Base-by-base conservation (phyloP, 2,113 vertebrate genomes). In the Ictidomys tridecemlineatus region DNA sequence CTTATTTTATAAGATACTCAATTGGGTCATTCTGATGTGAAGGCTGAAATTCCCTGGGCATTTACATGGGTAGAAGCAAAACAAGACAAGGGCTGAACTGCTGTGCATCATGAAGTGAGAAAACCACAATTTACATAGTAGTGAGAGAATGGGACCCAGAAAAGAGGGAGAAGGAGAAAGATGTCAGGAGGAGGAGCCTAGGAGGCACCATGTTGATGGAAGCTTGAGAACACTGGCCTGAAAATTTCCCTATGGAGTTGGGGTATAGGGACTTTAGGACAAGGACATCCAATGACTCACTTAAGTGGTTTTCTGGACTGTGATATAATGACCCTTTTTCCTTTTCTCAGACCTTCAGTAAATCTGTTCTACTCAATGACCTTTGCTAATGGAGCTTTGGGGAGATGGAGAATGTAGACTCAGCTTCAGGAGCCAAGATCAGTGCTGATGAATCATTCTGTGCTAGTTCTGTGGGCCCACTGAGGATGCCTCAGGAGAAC, bases 1-100 rank as follows among this genome's bases (percentile, higher is more conserved):
- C 12, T 91, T 88, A 48, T 76, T 94, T 90, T 48, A 70, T 51
- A 93, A 97, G 58, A 74, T 28, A 65, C 4, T 9, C 51, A 53
- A 32, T 37, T 42, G 42, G 17, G 13, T 88, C 69, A 80, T 48
- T 76, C 85, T 63, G 72, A 84, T 77, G 65, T 91, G 17, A 80
- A 91, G 93, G 10, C 12, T 70, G 77, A 78, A 69, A 32, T 12
- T 13, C 1, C 14, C 48, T 84, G 56, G 82, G 24, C 26, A 65
- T 84, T 85, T 58, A 18, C n/a, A 85, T 45, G 61, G 34, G 45
- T 20, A 22, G 4, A 32, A 80, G 53, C 9, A 85, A 91, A 94
- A 61, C 28, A 63, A 63, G 37, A 91, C 69, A 48, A 91, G 18
- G 24, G 32, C 42, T 65, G 11, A 86, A 76, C 51, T 95, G 17